Evolutionary conservation across 2,797 vertebrate species (phyloP), one percentile per base, ranked within the genome.

Genomic region (Acanthiza pusilla): DNA sequence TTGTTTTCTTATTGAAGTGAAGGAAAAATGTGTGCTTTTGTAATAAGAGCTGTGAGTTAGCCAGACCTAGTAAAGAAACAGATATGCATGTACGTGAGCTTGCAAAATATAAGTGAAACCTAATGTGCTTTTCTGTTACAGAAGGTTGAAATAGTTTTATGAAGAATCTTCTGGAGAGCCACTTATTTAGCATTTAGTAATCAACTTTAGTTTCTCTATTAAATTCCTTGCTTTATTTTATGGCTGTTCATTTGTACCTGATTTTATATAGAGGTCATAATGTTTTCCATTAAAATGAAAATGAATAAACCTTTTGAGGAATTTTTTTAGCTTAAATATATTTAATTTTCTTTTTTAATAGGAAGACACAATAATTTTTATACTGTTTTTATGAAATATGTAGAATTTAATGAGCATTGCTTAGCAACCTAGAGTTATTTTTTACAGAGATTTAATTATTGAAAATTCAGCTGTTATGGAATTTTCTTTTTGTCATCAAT

Each of bases 371-470:
- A 68, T 22, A 85, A 42, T 12, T 91, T 92, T 82, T 77, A 27
- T 91, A 76, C 42, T 54, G n/a, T 83, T 86, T 81, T 82, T 53
- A 57, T 89, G n/a, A 84, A 78, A 63, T 54, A 79, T 47, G 54
- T 48, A 68, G 62, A 86, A 88, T 78, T 84, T 86, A 76, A 88
- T 79, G 18, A 68, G 29, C n/a, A 81, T 65, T 86, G 45, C 67
- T 76, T 90, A 88, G 70, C 85, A 94, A 83, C 53, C 66, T 67
- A 10, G 14, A 48, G 17, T 53, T 83, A 26, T 55, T 71, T 94
- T 88, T 68, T 43, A 73, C 14, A 72, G 51, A 73, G 53, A 67
- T 82, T 60, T 45, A 83, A 58, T 89, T 83, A 55, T 40, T 94
- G 65, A 74, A 90, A 92, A 70, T 63, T 66, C 19, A 91, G 22